phyloP scores from a whole-genome alignment of 1,140 invertebrate species.

The Brachionus plicatilis region DNA sequence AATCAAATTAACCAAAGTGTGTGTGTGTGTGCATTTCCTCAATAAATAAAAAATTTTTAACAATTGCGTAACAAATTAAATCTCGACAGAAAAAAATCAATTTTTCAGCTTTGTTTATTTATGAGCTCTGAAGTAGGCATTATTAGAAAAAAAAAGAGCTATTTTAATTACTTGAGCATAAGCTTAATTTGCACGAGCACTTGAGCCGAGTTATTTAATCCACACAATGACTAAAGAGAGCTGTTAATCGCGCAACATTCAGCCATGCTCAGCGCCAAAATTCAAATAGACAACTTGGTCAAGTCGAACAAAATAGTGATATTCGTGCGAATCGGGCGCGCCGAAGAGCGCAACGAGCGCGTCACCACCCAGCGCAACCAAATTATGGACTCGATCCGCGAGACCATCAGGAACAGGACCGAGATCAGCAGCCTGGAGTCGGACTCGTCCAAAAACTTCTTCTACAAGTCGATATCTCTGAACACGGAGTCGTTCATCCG shows the following conservation, averaged over 20 bases:
- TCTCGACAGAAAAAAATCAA: not conserved
- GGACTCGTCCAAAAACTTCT: not conserved
- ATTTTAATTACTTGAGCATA: not conserved
- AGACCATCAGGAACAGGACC: not conserved
- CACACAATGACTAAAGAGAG: not conserved
- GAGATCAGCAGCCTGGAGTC: not conserved
- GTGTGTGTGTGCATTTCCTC: not conserved
- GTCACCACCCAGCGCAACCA: not conserved
- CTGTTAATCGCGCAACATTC: not conserved
- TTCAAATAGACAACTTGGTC: conserved; percentile 2
- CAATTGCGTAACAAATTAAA: not conserved
- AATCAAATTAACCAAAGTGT: not conserved
- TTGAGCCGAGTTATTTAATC: not conserved
- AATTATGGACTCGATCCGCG: not conserved
- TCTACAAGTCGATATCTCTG: not conserved
- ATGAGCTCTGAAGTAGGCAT: not conserved
- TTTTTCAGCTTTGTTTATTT: not conserved
- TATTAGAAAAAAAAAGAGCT: not conserved
- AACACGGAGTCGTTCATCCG: conserved; percentile 10
- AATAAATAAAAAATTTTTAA: not conserved
- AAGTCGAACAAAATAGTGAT: conserved; percentile 22
- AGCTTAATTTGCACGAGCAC: not conserved
- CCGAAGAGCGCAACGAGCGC: not conserved
- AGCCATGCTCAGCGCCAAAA: not conserved
- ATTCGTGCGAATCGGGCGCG: not conserved